Conservation (phyloP, 2,113 vertebrate species). For the Pachypanchax playfairii region DNA sequence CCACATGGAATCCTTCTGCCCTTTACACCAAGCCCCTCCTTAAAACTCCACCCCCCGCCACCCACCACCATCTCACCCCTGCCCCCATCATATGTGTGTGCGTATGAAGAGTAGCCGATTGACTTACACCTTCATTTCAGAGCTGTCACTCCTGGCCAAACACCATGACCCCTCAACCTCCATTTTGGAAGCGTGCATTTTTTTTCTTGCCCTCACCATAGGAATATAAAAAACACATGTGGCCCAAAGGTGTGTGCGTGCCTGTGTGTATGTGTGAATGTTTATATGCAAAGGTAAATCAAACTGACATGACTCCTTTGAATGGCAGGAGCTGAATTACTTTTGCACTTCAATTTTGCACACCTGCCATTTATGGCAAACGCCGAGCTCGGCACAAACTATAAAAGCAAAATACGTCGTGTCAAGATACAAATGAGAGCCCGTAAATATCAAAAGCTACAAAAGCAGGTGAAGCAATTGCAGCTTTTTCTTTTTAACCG, state of each 20-base stretch:
- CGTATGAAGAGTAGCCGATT: constrained; percentile 66
- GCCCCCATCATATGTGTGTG: neutral
- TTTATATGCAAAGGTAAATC: constrained; percentile 71
- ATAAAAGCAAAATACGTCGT: constrained; percentile 53
- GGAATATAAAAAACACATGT: constrained; percentile 80
- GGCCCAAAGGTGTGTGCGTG: constrained; percentile 49
- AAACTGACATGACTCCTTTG: constrained; percentile 70
- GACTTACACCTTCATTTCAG: constrained; percentile 81
- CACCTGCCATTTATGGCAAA: constrained; percentile 69
- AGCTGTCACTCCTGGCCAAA: constrained; percentile 79
- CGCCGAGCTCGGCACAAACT: constrained; percentile 51
- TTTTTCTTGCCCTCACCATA: constrained; percentile 35
- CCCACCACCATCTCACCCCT: constrained; percentile 17
- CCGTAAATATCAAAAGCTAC: constrained; percentile 31
- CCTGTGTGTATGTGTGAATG: constrained; percentile 37
- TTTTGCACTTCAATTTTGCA: constrained; percentile 73
- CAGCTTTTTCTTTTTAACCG: constrained; percentile 4
- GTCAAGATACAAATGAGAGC: constrained; percentile 51
- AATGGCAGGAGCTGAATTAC: constrained; percentile 74
- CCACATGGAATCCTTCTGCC: constrained; percentile 56
- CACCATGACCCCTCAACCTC: constrained; percentile 76
- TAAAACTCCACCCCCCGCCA: constrained; percentile 40
- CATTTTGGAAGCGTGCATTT: constrained; percentile 61
- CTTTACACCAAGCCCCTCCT: constrained; percentile 51
- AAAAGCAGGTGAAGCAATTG: constrained; percentile 24